Percentiles rank a stretch among this genome's conserved stretches.
These are phyloP conservation scores for Ganaspis brasiliensis DNA, from an alignment of 2,888 invertebrate species.

Conservation along the genomic window DNA sequence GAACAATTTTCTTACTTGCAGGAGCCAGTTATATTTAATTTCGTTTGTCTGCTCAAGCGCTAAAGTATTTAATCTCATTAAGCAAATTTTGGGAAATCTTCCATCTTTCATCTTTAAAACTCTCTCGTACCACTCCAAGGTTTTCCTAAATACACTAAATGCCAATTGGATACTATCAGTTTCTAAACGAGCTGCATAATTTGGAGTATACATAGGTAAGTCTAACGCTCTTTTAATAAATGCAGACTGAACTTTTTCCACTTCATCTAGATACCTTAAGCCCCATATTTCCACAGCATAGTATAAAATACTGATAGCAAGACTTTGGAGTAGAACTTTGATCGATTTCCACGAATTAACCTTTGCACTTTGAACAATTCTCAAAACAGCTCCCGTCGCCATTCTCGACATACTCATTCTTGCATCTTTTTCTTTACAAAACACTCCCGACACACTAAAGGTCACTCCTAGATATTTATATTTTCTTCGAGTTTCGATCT, in stretches of 20 bases:
- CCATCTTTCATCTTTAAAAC: not conserved
- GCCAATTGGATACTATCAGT: not conserved
- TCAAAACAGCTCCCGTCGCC: not conserved
- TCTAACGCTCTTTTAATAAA: not conserved
- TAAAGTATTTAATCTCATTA: not conserved
- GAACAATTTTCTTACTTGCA: not conserved
- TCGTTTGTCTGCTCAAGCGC: not conserved
- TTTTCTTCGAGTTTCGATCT: not conserved
- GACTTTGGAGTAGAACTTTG: not conserved
- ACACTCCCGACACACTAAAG: not conserved
- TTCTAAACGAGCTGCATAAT: not conserved
- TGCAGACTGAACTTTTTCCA: not conserved
- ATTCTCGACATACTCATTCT: not conserved
- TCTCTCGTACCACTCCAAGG: not conserved
- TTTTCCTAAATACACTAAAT: not conserved
- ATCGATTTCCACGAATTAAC: not conserved
- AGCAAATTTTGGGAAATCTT: too few species aligned
- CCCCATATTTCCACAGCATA: not conserved
- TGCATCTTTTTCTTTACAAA: not conserved
- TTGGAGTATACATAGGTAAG: not conserved
- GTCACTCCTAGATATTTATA: not conserved
- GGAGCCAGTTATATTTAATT: not conserved
- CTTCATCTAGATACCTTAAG: too few species aligned
- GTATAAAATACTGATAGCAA: not conserved
- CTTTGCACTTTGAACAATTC: not conserved